Conservation (phyloP, 2,113 vertebrate species). For the Mixornis gularis region DNA sequence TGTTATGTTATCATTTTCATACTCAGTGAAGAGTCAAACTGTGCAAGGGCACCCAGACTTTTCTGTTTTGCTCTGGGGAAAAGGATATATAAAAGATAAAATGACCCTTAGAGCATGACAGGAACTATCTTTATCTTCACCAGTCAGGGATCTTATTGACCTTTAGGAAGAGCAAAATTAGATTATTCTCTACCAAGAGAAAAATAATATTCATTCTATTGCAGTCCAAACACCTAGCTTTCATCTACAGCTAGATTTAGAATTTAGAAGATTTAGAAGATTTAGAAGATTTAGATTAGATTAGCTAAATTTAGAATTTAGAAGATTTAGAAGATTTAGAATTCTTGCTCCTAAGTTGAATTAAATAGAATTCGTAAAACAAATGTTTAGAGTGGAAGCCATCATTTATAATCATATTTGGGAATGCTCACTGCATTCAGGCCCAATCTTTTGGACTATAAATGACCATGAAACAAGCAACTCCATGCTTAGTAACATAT, state of each 20-base stretch:
- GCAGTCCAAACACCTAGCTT: background rate
- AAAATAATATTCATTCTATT: background rate
- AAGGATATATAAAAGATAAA: background rate
- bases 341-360: background rate
- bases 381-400: background rate
- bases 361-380: background rate
- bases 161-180: conserved; percentile 12
- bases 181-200: background rate
- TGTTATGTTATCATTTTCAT: background rate
- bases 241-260: background rate
- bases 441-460: background rate
- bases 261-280: too few relatives aligned
- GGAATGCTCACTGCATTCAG: background rate
- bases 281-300: too few relatives aligned
- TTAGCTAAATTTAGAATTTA: too few relatives aligned
- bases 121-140: conserved; percentile 10
- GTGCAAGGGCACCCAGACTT: background rate
- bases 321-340: too few relatives aligned
- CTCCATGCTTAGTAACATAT: background rate
- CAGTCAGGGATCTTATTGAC: background rate
- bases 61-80: background rate
- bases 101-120: background rate
- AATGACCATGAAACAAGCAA: background rate
- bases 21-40: background rate
- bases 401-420: background rate